Evolutionary conservation across 1,140 invertebrate genomes (phyloP), one percentile per base, ranked within the genome.

Genomic region (Trichonephila clavata): DNA sequence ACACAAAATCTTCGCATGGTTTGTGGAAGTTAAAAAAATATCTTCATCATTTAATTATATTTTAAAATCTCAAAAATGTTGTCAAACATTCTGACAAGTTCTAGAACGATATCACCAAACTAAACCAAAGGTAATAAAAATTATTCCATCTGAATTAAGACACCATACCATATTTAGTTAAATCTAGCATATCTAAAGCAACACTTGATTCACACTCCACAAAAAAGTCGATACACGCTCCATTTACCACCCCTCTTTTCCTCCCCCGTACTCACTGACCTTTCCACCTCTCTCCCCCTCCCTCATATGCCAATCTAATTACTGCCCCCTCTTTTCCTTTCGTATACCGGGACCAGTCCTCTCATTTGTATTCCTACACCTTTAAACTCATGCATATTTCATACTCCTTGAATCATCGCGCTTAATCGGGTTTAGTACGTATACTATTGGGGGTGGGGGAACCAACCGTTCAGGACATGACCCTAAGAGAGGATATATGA

Each of bases 311-410:
- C 32, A 77, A 77, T 77, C 71, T 77, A 77, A 77, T 77, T 77
- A 77, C 71, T 32, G 63, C 63, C 84, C 80, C 59, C 84, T n/a
- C n/a, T n/a, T n/a, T n/a, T n/a, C n/a, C n/a, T 13, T 43, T 39
- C 32, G 32, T 2, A 16, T n/a, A 21, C 32, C 2, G 20, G 43
- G 81, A 27, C 81, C 81, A 83, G 39, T 83, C 81, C 27, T 2
- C 32, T 39, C 84, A 86, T 86, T 86, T 63, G 84, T 86, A 86
- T 86, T 86, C 84, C 84, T 86, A 86, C 84, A 86, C 84, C 32
- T 86, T 86, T 86, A 86, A 86, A 86, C 84, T 86, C 84, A 86
- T 86, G 84, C 84, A 86, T 86, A 86, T 86, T 86, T 86, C 84
- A 86, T 86, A 59, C 84, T 86, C 59, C 60, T 86, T 86, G 84